phyloP scores from a whole-genome alignment of 1,140 invertebrate genomes.

The Bombus sibiricus region DNA sequence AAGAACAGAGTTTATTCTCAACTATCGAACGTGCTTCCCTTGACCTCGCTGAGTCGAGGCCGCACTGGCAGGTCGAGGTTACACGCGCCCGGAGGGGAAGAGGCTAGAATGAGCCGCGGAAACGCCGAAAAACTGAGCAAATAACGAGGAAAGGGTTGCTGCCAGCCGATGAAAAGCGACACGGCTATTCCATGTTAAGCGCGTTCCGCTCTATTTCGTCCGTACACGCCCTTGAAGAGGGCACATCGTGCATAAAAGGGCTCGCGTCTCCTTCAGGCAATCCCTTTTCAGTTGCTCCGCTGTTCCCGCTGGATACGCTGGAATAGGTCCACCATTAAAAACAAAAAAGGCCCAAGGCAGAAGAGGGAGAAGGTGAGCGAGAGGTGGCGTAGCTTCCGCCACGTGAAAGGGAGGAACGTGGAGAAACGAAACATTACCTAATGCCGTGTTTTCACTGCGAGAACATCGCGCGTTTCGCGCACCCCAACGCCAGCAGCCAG shows the following conservation, averaged over 20 bases:
- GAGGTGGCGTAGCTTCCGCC: conserved; percentile 23
- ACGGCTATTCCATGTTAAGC: conserved; percentile 45
- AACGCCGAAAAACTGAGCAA: conserved; percentile 1
- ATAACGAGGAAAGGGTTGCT: neutral
- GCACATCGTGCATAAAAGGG: conserved; percentile 35
- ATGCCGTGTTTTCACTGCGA: conserved; percentile 53
- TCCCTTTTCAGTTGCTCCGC: conserved; percentile 41
- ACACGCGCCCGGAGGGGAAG: neutral
- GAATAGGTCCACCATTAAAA: conserved; percentile 55
- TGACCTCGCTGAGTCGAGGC: neutral
- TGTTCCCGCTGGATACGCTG: conserved; percentile 39
- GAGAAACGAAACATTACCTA: conserved; percentile 57
- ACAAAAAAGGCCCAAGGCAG: conserved; percentile 32
- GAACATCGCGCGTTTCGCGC: neutral
- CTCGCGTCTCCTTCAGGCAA: conserved; percentile 42
- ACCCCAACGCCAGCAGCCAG: neutral
- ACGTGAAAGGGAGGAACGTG: neutral
- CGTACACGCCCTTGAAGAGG: conserved; percentile 16
- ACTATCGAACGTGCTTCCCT: neutral
- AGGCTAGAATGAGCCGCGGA: neutral
- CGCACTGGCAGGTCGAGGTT: neutral
- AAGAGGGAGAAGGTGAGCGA: neutral
- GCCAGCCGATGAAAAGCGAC: conserved; percentile 30
- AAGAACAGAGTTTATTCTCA: neutral
- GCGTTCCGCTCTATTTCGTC: conserved; percentile 56